Evolutionary conservation across 1,140 invertebrate genomes (phyloP).

Genomic region (Atta cephalotes): DNA sequence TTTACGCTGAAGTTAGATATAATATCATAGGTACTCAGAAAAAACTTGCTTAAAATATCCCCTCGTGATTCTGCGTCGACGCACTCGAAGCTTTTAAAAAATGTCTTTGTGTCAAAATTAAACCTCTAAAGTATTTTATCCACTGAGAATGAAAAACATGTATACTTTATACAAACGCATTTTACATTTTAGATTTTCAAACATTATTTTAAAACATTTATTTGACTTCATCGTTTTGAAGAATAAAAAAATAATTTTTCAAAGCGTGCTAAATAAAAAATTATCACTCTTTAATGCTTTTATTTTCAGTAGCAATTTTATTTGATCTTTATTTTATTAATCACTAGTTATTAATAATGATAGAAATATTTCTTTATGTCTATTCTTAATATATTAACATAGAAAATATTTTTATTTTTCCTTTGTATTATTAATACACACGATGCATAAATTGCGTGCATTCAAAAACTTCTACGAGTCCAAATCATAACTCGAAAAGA

Average conservation of each 20-base stretch:
- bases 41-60: constrained; percentile 34
- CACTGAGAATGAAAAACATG: background rate
- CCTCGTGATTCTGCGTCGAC: constrained; percentile 5
- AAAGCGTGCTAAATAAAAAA: background rate
- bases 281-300: background rate
- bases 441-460: background rate
- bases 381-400: background rate
- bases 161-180: background rate
- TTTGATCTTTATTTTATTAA: background rate
- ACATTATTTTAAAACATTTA: background rate
- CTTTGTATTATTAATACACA: background rate
- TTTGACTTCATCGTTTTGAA: background rate
- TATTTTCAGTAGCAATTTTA: background rate
- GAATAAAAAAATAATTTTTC: background rate
- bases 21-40: constrained; percentile 11
- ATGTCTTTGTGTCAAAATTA: background rate
- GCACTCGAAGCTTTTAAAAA: constrained; percentile 5
- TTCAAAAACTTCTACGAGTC: background rate
- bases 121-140: constrained; percentile 7
- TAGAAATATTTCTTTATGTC: background rate
- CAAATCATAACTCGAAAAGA: background rate
- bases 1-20: constrained; percentile 43
- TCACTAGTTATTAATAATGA: background rate
- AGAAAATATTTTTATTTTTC: constrained; percentile 15
- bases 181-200: background rate